Evolutionary conservation across 2,888 invertebrate genomes (phyloP), one percentile per base, ranked within the genome.

Genomic region (Pediacus dermestoides): DNA sequence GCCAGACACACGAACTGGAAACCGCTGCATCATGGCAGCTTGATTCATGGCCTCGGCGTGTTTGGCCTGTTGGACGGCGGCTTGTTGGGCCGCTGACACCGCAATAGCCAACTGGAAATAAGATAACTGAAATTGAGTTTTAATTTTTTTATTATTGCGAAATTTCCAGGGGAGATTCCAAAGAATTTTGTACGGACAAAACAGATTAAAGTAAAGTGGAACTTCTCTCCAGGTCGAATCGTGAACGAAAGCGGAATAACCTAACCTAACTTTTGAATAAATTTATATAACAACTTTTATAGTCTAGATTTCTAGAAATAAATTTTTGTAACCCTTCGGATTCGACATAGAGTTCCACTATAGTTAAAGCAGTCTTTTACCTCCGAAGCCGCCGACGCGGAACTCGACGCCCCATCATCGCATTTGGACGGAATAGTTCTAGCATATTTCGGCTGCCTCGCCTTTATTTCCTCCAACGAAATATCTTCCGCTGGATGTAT

Each of bases 401-500:
- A 37, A 53, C 60, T 52, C 37, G 67, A 50, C 46, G 63, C 36
- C 42, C 61, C 47, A 52, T 68, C 53, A 6, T 54, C 55, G 50
- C 64, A 42, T 61, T 68, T 54, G 47, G 64, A 37, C 15, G 63
- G 50, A 30, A 60, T 44, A 51, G 63, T 58, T 42, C 50, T 63
- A 2, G 61, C 68, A 42, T 90, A 90, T 60, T 82, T 82, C 6
- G 78, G 70, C 57, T 76, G 72, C 33, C 85, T 72, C 4, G 89
- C 83, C 32, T 85, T 74, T 50, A 88, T 78, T 70, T 92, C 90
- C 66, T 91, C 91, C 66, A 91, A 64, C 16, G 94, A 94, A 35
- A 92, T 81, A 68, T 93, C 92, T 67, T 95, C 94, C 1, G 89
- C 84, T 0, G 95, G 95, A 70, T 95, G 95, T 53, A 95, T 80